Evolutionary conservation across 2,113 vertebrate genomes (phyloP).

Genomic region (Vulpes lagopus): DNA sequence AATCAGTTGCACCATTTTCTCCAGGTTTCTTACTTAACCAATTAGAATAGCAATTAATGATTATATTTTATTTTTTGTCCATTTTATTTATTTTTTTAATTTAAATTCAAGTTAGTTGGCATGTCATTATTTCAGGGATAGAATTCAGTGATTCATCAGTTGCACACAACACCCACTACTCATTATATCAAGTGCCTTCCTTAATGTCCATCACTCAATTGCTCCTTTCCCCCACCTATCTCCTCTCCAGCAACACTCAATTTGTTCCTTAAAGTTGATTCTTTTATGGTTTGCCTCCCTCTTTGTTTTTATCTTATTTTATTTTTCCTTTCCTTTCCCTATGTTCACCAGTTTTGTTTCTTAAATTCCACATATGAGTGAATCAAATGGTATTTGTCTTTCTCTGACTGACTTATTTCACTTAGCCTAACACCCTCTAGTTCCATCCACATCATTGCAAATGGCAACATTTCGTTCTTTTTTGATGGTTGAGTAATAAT

Average conservation of each 20-base stretch:
- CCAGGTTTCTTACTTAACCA: neutral
- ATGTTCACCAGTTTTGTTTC: neutral
- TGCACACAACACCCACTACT: neutral
- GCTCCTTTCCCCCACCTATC: no score
- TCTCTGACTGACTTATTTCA: neutral
- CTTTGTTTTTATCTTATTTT: neutral
- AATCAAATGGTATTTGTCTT: neutral
- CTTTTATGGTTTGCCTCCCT: neutral
- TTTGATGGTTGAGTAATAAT: neutral
- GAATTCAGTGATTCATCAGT: neutral
- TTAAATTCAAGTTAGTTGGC: neutral
- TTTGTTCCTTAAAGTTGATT: no score
- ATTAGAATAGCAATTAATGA: neutral
- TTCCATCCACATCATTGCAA: neutral
- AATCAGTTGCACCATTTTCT: neutral
- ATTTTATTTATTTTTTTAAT: neutral
- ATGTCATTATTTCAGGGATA: neutral
- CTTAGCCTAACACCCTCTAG: neutral
- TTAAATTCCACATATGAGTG: neutral
- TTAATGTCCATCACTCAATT: no score
- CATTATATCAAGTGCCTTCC: neutral
- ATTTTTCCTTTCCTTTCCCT: neutral
- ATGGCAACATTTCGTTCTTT: neutral
- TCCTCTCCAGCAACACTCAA: no score
- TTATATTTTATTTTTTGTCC: neutral